phyloP scores from a whole-genome alignment of 1,140 invertebrate species.

The Drosophila tristis region DNA sequence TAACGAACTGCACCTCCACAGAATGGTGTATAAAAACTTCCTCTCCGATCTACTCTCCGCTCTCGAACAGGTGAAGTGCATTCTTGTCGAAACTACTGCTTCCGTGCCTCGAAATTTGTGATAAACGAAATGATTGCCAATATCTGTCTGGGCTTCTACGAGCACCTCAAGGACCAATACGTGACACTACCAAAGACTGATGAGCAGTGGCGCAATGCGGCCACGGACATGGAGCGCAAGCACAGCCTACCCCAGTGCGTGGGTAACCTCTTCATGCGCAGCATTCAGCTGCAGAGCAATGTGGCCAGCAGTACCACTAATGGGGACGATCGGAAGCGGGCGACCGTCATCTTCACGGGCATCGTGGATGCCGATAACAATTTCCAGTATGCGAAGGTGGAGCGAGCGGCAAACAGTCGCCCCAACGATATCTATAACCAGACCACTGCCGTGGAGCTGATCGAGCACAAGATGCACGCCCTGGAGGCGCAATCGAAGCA shows the following conservation, averaged over 20 bases:
- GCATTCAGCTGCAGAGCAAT: constrained; percentile 72
- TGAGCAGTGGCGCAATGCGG: constrained; percentile 75
- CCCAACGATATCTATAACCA: constrained; percentile 78
- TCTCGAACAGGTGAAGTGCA: constrained; percentile 74
- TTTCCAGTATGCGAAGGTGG: constrained; percentile 77
- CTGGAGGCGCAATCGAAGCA: constrained; percentile 54
- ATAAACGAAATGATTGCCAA: constrained; percentile 84
- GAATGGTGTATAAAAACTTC: too few species aligned
- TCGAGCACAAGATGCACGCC: constrained; percentile 68
- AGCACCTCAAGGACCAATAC: constrained; percentile 82
- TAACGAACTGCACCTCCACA: neutral
- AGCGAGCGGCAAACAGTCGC: constrained; percentile 64
- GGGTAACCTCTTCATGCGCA: constrained; percentile 76
- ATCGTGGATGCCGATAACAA: constrained; percentile 79
- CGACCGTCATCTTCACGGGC: constrained; percentile 76
- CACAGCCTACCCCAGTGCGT: constrained; percentile 73
- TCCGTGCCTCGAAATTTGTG: constrained; percentile 84
- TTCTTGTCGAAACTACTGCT: constrained; percentile 84
- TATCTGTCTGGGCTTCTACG: constrained; percentile 83
- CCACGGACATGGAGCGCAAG: constrained; percentile 74
- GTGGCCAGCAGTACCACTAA: constrained; percentile 27
- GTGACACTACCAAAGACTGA: constrained; percentile 83
- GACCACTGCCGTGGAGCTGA: constrained; percentile 71
- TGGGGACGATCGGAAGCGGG: constrained; percentile 67
- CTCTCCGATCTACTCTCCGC: neutral